These are phyloP conservation scores for Embidobia sp. DNA, from an alignment of 2,888 invertebrate genomes.

Conservation along the genomic window DNA sequence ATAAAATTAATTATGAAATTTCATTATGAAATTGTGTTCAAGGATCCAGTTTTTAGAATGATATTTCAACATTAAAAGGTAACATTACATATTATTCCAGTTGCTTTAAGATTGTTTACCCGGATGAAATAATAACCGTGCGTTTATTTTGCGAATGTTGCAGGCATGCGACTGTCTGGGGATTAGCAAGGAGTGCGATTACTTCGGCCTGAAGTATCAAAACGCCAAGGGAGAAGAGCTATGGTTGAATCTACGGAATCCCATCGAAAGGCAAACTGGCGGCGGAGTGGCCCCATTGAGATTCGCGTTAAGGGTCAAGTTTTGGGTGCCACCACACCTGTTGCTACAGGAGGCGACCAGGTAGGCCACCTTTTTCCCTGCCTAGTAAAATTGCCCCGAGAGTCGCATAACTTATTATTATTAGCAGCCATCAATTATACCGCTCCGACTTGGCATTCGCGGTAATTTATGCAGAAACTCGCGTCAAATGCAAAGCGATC, in stretches of 20 bases:
- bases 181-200: conserved; percentile 92
- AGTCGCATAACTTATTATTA: conserved; percentile 4
- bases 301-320: conserved; percentile 90
- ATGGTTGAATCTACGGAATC: conserved; percentile 94
- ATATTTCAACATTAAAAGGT: too few species aligned
- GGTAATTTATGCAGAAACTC: too few species aligned
- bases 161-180: conserved; percentile 93
- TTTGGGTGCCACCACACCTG: conserved; percentile 95
- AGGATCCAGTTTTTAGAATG: too few species aligned
- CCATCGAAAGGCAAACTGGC: conserved; percentile 88
- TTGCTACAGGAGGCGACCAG: conserved; percentile 92
- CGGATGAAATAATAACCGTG: background rate
- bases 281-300: conserved; percentile 86
- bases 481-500: too few species aligned
- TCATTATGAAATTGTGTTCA: too few species aligned
- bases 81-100: too few species aligned
- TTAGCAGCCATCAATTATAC: background rate
- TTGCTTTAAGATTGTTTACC: too few species aligned
- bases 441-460: too few species aligned
- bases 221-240: conserved; percentile 88
- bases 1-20: too few species aligned
- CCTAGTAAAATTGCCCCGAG: conserved; percentile 11
- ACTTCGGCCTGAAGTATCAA: conserved; percentile 91
- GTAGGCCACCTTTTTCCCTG: conserved; percentile 77
- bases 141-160: conserved; percentile 65